These are phyloP conservation scores for Sminthopsis crassicaudata DNA, from an alignment of 2,113 vertebrate genomes.

Conservation along the genomic window DNA sequence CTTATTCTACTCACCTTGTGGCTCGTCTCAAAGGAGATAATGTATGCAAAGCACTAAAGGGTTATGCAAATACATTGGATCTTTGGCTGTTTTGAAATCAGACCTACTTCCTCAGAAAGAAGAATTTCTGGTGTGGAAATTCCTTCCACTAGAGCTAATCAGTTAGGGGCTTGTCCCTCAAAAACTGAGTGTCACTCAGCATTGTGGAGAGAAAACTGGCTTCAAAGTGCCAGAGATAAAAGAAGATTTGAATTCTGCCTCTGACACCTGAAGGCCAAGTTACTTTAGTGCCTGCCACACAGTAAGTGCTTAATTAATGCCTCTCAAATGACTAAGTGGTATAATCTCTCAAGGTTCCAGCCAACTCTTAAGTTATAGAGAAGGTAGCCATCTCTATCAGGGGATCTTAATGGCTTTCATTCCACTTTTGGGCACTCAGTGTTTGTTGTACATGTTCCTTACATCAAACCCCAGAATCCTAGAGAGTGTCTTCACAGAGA, in stretches of 20 bases:
- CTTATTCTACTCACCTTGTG: neutral
- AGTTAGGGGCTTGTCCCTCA: too few species aligned
- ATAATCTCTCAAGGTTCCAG: neutral
- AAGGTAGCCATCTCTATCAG: neutral
- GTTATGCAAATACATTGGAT: too few species aligned
- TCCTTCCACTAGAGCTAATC: too few species aligned
- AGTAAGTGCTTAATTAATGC: neutral
- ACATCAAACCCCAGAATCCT: neutral
- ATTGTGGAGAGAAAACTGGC: too few species aligned
- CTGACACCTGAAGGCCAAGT: neutral
- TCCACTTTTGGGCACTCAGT: neutral
- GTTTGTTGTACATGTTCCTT: neutral
- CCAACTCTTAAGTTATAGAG: neutral
- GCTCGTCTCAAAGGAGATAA: neutral
- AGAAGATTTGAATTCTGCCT: neutral
- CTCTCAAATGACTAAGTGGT: neutral
- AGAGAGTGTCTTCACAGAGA: neutral
- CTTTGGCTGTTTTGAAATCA: too few species aligned
- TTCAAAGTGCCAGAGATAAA: neutral
- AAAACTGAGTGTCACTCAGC: too few species aligned
- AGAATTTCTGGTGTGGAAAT: too few species aligned
- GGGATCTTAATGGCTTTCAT: neutral
- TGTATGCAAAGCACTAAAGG: neutral
- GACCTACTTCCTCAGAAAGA: too few species aligned
- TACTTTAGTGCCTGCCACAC: neutral